These are phyloP conservation scores for Paedocypris micromegethes DNA, from an alignment of 2,797 vertebrate species.

Conservation along the genomic window DNA sequence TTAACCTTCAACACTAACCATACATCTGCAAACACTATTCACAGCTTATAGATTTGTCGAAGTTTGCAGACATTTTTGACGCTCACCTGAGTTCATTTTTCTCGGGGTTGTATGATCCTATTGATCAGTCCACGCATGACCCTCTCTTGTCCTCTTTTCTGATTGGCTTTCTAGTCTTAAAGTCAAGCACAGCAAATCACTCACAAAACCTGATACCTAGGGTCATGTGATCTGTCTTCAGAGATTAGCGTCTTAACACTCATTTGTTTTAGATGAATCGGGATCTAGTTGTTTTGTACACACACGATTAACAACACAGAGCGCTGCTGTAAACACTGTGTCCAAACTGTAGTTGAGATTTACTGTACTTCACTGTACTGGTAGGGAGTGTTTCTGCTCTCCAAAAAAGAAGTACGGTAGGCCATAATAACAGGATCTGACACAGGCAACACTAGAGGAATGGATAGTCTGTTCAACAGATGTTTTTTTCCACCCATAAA, in stretches of 20 bases:
- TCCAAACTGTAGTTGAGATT: neutral
- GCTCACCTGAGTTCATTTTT: neutral
- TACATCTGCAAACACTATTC: too few species aligned
- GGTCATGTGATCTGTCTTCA: neutral
- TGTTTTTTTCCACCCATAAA: slow-evolving; percentile 13
- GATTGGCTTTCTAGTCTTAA: neutral
- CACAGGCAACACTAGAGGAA: slow-evolving; percentile 22
- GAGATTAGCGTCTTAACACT: neutral
- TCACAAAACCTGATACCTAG: neutral
- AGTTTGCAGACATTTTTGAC: neutral
- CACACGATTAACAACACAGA: neutral
- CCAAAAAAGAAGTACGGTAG: neutral
- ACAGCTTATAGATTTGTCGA: too few species aligned
- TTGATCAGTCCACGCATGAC: slow-evolving; percentile 18
- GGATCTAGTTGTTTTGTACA: neutral
- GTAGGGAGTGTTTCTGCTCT: neutral
- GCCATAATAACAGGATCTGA: slow-evolving; percentile 25
- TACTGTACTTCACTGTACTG: neutral
- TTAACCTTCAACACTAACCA: too few species aligned
- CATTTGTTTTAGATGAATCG: neutral
- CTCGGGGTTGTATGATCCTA: slow-evolving; percentile 1
- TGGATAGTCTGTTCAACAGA: slow-evolving; percentile 26
- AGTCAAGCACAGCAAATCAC: slow-evolving; percentile 5
- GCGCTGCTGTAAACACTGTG: slow-evolving; percentile 4
- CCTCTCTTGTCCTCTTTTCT: slow-evolving; percentile 1